Conservation (phyloP, 2,113 vertebrate species). For the Girardinichthys multiradiatus region DNA sequence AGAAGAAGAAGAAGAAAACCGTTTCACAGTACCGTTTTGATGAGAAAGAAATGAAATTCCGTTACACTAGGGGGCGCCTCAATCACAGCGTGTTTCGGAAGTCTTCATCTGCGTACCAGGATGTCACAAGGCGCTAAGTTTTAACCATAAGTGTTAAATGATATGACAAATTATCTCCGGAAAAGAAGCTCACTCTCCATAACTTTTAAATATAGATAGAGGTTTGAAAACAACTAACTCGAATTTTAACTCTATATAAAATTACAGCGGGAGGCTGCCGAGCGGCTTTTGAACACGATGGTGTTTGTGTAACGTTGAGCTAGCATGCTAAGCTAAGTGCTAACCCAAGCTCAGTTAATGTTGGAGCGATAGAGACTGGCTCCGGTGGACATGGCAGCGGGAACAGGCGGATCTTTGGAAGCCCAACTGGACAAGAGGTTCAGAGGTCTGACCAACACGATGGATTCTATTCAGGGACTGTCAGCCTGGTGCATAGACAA, state of each 20-base stretch:
- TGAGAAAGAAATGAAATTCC: conserved; percentile 7
- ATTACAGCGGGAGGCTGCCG: neutral
- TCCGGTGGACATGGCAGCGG: conserved; percentile 88
- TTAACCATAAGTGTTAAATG: conserved; percentile 22
- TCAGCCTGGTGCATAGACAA: conserved; percentile 95
- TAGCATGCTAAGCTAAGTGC: conserved; percentile 64
- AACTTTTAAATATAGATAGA: neutral
- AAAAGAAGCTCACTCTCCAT: neutral
- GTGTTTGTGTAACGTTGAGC: conserved; percentile 23
- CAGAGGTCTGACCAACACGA: conserved; percentile 89
- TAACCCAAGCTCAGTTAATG: conserved; percentile 36
- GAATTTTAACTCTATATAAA: neutral
- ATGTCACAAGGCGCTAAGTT: conserved; percentile 36
- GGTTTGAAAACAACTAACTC: neutral
- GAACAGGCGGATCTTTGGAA: conserved; percentile 85
- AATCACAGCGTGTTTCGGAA: conserved; percentile 44
- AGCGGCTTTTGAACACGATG: neutral
- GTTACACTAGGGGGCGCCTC: conserved; percentile 47
- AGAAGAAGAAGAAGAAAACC: too few relatives aligned
- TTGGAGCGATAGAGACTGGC: conserved; percentile 28
- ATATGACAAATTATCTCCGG: neutral
- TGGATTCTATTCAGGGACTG: conserved; percentile 95
- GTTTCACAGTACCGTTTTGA: too few relatives aligned
- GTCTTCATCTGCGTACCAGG: conserved; percentile 26
- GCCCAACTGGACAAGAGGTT: conserved; percentile 88